phyloP scores from a whole-genome alignment of 2,888 invertebrate genomes.

The Macaria notata region DNA sequence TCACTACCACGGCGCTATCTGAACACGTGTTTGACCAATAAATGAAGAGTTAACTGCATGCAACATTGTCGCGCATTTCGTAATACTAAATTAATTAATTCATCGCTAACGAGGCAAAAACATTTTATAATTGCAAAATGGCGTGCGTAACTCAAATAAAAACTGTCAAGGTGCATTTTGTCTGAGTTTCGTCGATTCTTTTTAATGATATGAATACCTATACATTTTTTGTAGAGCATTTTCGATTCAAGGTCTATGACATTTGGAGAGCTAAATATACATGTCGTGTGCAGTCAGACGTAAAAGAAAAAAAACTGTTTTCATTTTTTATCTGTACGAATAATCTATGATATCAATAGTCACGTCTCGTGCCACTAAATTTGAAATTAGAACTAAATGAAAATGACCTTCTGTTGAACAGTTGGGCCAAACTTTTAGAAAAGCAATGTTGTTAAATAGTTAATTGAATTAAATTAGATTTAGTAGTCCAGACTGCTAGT shows the following conservation, averaged over 20 bases:
- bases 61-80: slow-evolving; percentile 4
- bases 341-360: background rate
- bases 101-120: slow-evolving; percentile 8
- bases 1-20: no score
- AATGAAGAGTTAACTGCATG: background rate
- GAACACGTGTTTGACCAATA: no score
- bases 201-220: no score
- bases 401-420: slow-evolving; percentile 7
- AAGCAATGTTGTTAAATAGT: background rate
- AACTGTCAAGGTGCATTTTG: slow-evolving; percentile 19
- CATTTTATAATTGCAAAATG: slow-evolving; percentile 17
- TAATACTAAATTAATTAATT: slow-evolving; percentile 3
- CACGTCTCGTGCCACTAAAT: background rate
- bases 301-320: no score
- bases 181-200: background rate
- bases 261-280: no score
- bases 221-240: no score
- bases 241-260: no score
- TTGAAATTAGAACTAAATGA: background rate
- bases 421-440: slow-evolving; percentile 3
- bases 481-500: background rate
- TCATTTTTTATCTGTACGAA: no score
- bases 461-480: slow-evolving; percentile 10
- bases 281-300: no score
- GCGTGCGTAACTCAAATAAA: slow-evolving; percentile 16